A percentile compares a stretch with the other conserved stretches of the same genome.
These are phyloP conservation scores for Porites cylindrica DNA, from an alignment of 92 coral and sea anemone genomes.

Conservation along the genomic window DNA sequence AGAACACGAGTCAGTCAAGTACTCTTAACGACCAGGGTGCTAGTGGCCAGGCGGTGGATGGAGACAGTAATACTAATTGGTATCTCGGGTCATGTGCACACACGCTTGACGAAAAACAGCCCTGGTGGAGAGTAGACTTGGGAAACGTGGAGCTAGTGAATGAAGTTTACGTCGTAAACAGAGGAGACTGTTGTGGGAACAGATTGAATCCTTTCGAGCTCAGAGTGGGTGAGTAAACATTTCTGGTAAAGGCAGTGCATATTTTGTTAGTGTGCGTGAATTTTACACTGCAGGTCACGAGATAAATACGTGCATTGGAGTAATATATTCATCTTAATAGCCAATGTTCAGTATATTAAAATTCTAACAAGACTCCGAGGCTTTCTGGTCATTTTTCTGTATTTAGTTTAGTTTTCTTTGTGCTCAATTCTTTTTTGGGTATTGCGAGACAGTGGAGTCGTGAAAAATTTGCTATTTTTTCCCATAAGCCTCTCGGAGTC, in stretches of 20 bases:
- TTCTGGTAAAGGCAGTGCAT: neutral
- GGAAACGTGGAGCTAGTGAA: neutral
- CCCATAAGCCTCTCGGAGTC: too few species aligned
- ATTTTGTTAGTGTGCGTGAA: neutral
- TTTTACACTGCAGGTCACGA: neutral
- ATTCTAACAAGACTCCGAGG: too few species aligned
- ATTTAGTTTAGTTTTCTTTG: too few species aligned
- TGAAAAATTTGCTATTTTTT: too few species aligned
- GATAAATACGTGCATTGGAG: neutral
- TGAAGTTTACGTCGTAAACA: neutral
- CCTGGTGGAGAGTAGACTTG: conserved; percentile 19
- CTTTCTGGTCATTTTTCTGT: too few species aligned
- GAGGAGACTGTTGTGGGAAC: too few species aligned
- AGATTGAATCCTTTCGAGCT: neutral
- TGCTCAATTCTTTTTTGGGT: too few species aligned
- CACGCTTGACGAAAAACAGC: neutral
- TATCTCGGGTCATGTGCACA: too few species aligned
- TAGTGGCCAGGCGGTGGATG: neutral
- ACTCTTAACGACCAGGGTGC: accelerated
- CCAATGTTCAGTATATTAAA: too few species aligned
- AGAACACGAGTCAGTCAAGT: neutral
- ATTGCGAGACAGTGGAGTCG: too few species aligned
- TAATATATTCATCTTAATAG: too few species aligned
- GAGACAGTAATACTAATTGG: neutral
- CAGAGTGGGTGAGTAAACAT: neutral